Evolutionary conservation across 2,888 invertebrate species (phyloP).

Genomic region (Drosophila melanosoma): DNA sequence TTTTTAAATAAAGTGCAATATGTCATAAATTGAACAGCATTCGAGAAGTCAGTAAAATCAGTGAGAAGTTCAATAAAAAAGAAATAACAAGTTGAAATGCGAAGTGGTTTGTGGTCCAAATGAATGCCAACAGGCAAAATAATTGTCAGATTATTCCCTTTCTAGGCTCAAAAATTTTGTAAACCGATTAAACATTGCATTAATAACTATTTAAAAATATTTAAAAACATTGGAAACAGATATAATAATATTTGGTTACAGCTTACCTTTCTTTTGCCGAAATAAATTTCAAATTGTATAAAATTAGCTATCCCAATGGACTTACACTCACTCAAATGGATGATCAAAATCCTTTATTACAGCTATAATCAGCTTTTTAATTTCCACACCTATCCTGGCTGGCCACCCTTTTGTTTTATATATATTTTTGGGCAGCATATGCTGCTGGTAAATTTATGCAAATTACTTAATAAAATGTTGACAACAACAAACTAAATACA

Average conservation of each 20-base stretch:
- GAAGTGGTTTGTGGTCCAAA: neutral
- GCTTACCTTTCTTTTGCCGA: neutral
- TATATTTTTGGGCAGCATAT: slow-evolving; percentile 31
- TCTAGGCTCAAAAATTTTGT: neutral
- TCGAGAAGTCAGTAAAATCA: slow-evolving; percentile 5
- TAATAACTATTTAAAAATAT: neutral
- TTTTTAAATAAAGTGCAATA: slow-evolving; percentile 21
- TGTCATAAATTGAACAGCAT: slow-evolving; percentile 18
- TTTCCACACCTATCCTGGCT: slow-evolving; percentile 33
- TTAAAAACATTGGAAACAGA: neutral
- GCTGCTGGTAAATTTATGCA: slow-evolving; percentile 67
- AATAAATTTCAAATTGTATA: neutral
- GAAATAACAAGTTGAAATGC: neutral
- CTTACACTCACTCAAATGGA: neutral
- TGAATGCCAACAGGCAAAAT: neutral
- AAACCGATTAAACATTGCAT: neutral
- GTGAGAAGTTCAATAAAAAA: neutral
- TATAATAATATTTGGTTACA: neutral
- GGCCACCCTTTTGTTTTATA: slow-evolving; percentile 10
- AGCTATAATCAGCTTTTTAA: slow-evolving; percentile 45
- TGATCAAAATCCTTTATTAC: slow-evolving; percentile 24
- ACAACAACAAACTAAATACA: slow-evolving; percentile 74
- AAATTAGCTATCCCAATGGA: slow-evolving; percentile 2
- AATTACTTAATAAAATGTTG: slow-evolving; percentile 79
- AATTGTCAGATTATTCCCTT: neutral